A percentile compares a stretch with the other conserved stretches of the same genome.
phyloP scores from a whole-genome alignment of 2,888 invertebrate species.

The Leucophenga montana region DNA sequence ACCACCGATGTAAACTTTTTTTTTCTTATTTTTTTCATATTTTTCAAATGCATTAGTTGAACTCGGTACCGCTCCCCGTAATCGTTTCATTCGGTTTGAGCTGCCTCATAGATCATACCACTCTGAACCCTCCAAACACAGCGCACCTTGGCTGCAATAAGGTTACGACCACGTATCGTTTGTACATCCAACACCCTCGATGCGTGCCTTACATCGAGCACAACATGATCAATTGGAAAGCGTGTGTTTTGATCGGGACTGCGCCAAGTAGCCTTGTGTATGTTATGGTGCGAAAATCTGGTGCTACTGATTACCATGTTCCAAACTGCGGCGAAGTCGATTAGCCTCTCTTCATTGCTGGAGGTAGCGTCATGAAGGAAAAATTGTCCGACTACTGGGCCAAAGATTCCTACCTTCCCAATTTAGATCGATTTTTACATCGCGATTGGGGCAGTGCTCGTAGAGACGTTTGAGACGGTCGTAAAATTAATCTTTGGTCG shows the following conservation, averaged over 20 bases:
- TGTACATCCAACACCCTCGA: slow-evolving; percentile 25
- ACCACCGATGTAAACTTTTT: too few relatives aligned
- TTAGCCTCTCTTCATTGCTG: slow-evolving; percentile 27
- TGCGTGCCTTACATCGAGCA: slow-evolving; percentile 23
- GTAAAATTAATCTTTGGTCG: too few relatives aligned
- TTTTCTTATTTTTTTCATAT: too few relatives aligned
- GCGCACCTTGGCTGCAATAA: slow-evolving; percentile 33
- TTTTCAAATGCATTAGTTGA: too few relatives aligned
- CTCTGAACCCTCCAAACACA: too few relatives aligned
- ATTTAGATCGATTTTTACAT: neutral
- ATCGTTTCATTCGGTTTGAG: too few relatives aligned
- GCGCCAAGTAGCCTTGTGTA: slow-evolving; percentile 20
- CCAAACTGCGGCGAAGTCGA: slow-evolving; percentile 26
- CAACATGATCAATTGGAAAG: slow-evolving; percentile 20
- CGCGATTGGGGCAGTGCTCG: neutral
- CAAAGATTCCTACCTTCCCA: slow-evolving; percentile 34
- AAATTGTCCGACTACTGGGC: slow-evolving; percentile 14
- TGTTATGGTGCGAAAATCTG: slow-evolving; percentile 32
- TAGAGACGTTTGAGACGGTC: too few relatives aligned
- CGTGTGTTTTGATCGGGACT: neutral
- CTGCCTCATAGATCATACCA: too few relatives aligned
- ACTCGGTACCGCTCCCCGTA: too few relatives aligned
- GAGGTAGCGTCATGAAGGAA: slow-evolving; percentile 28
- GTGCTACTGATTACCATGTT: slow-evolving; percentile 34
- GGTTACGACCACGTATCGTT: slow-evolving; percentile 30